These are phyloP conservation scores for Agrochola litura DNA, from an alignment of 2,888 invertebrate species.

Conservation along the genomic window DNA sequence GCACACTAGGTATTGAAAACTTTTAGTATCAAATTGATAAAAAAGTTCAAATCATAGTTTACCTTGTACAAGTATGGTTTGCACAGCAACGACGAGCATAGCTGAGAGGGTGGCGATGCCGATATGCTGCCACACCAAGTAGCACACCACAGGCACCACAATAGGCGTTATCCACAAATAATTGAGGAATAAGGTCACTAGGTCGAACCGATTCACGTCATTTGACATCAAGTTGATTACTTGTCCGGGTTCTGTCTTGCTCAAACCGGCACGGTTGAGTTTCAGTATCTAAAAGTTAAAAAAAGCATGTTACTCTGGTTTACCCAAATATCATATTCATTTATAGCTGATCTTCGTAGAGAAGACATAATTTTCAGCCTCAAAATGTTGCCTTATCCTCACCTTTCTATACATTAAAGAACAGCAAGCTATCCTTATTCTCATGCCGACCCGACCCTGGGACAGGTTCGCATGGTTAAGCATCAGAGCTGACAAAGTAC, in stretches of 20 bases:
- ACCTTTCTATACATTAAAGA: constrained; percentile 95
- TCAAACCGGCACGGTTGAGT: constrained; percentile 90
- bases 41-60: constrained; percentile 30
- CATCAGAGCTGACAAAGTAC: constrained; percentile 90
- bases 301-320: background rate
- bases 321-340: background rate
- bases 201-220: constrained; percentile 95
- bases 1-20: background rate
- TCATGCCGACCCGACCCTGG: constrained; percentile 93
- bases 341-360: background rate
- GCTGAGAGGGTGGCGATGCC: constrained; percentile 83
- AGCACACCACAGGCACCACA: constrained; percentile 91
- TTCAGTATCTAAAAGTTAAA: constrained; percentile 81
- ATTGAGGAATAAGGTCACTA: constrained; percentile 92
- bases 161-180: constrained; percentile 95
- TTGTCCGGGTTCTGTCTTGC: constrained; percentile 93
- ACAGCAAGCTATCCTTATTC: constrained; percentile 94
- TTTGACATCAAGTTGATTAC: constrained; percentile 96
- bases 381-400: background rate
- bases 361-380: background rate
- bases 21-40: background rate
- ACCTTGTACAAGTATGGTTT: constrained; percentile 91
- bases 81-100: constrained; percentile 87
- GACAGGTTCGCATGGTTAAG: constrained; percentile 91
- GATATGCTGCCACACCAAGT: constrained; percentile 85